phyloP scores from a whole-genome alignment of 2,888 invertebrate genomes.

The Augochlorella aurata region DNA sequence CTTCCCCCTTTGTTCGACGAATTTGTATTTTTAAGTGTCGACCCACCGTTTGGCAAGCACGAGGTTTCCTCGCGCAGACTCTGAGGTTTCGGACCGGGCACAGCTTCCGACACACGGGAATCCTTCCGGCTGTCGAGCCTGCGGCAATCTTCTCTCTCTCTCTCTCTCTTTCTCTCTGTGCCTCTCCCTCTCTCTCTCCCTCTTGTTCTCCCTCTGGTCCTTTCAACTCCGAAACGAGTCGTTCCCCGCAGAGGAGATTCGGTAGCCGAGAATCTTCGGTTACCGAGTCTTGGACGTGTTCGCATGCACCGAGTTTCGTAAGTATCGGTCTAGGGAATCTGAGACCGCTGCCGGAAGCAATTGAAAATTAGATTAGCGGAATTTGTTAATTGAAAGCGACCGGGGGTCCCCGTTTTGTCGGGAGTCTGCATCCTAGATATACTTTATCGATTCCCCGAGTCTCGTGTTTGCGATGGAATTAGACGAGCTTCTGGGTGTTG shows the following conservation, averaged over 20 bases:
- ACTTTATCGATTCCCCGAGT: background rate
- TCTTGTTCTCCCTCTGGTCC: background rate
- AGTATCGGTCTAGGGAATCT: slow-evolving; percentile 1
- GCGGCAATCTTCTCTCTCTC: background rate
- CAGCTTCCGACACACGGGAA: slow-evolving; percentile 40
- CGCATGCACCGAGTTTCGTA: background rate
- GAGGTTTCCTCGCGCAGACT: slow-evolving; percentile 63
- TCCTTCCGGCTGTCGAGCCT: slow-evolving; percentile 9
- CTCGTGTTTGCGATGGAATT: background rate
- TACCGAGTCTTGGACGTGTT: slow-evolving; percentile 7
- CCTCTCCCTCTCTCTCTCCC: background rate
- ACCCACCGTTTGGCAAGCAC: slow-evolving; percentile 72
- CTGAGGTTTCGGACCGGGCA: slow-evolving; percentile 64
- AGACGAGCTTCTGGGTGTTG: background rate
- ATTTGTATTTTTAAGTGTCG: slow-evolving; percentile 76
- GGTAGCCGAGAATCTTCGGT: slow-evolving; percentile 4
- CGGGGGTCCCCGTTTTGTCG: background rate
- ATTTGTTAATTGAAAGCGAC: background rate
- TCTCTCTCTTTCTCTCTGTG: background rate
- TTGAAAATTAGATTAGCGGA: background rate
- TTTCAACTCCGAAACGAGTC: background rate
- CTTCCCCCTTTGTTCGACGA: slow-evolving; percentile 75
- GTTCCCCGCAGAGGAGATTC: background rate
- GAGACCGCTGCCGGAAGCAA: background rate
- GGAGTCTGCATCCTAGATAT: background rate